Percentiles rank a stretch among this genome's conserved stretches.
Conservation (phyloP, 2,888 invertebrate species). For the Metopia argyrocephala region DNA sequence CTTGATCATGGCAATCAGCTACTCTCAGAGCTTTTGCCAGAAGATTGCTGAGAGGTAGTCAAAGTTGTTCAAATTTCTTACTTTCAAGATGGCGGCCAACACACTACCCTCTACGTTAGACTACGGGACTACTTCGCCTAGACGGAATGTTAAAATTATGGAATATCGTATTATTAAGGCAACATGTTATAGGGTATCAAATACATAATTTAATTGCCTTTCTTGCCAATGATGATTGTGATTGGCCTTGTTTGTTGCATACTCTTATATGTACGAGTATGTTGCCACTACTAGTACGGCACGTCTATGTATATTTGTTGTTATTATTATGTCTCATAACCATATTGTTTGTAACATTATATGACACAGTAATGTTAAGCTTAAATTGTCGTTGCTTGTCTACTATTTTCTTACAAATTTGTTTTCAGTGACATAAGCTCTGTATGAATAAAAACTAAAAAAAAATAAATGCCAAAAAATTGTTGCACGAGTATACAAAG, state of each 20-base stretch:
- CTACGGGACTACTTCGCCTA: no score
- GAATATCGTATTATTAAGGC: no score
- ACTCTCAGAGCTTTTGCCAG: no score
- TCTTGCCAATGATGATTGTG: background rate
- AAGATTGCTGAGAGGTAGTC: no score
- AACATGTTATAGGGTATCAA: no score
- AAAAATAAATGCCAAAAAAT: slow-evolving; percentile 24
- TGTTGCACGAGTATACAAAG: background rate
- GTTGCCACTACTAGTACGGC: slow-evolving; percentile 11
- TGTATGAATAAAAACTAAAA: slow-evolving; percentile 5
- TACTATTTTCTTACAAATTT: background rate
- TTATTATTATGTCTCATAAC: slow-evolving; percentile 50
- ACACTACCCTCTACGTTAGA: no score
- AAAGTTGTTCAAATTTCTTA: no score
- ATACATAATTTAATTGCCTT: no score
- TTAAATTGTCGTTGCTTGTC: slow-evolving; percentile 40
- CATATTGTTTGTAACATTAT: slow-evolving; percentile 58
- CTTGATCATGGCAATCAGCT: no score
- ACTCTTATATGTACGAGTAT: background rate
- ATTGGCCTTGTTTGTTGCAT: slow-evolving; percentile 14
- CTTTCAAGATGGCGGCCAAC: no score
- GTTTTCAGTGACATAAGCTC: background rate
- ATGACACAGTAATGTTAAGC: slow-evolving; percentile 62
- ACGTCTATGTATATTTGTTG: background rate
- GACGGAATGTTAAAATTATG: no score